These are phyloP conservation scores for Fukomys damarensis DNA, from an alignment of 2,113 vertebrate genomes.

Conservation along the genomic window DNA sequence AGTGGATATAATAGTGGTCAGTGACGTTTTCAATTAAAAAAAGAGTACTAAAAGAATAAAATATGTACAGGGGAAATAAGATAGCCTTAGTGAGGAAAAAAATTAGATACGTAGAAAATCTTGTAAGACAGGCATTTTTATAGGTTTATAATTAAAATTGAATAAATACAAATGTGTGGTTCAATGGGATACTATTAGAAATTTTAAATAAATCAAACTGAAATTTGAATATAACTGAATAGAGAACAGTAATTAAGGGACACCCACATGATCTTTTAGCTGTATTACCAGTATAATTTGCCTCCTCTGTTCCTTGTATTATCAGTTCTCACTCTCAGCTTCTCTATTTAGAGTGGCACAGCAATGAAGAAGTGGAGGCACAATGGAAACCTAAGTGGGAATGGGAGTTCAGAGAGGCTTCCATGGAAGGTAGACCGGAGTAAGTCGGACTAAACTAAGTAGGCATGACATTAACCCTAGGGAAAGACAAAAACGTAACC, in stretches of 20 bases:
- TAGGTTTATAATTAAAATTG: not conserved
- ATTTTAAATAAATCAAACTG: not conserved
- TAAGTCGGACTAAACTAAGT: too few relatives aligned
- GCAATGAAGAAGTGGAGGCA: not conserved
- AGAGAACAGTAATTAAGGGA: not conserved
- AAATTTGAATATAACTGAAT: not conserved
- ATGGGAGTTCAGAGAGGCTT: rapidly evolving
- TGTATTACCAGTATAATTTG: not conserved
- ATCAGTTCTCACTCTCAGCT: not conserved
- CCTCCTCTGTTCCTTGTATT: not conserved
- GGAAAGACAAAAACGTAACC: rapidly evolving
- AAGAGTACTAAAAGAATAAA: not conserved
- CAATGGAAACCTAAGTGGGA: not conserved
- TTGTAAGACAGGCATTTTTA: not conserved
- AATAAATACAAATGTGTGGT: not conserved
- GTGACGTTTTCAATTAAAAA: not conserved
- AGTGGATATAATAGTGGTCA: not conserved
- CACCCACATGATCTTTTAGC: not conserved
- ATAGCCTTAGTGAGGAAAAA: not conserved
- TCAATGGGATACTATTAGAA: not conserved
- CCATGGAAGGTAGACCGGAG: not conserved
- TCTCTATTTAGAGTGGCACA: not conserved
- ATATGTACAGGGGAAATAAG: not conserved
- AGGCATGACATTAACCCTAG: not conserved
- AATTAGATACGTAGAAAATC: not conserved